Percentiles rank a stretch among this genome's conserved stretches.
These are phyloP conservation scores for Ophion costatus DNA, from an alignment of 2,888 invertebrate species.

Conservation along the genomic window DNA sequence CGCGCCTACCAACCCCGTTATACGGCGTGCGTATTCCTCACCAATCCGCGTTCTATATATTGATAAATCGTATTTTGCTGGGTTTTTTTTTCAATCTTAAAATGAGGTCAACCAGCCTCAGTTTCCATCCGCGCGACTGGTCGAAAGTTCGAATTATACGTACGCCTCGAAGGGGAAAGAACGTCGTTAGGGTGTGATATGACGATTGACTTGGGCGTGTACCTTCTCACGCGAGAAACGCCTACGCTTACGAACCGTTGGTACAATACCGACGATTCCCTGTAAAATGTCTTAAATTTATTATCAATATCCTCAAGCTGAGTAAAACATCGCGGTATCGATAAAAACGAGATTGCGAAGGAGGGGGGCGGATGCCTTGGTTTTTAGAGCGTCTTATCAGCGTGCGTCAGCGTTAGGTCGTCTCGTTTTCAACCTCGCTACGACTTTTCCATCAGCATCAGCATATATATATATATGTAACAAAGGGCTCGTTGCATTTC, in stretches of 20 bases:
- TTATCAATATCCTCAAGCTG: neutral
- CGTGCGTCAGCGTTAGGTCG: constrained; percentile 60
- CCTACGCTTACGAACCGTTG: constrained; percentile 45
- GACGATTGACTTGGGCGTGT: constrained; percentile 31
- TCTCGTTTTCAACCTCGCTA: constrained; percentile 55
- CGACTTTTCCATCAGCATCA: constrained; percentile 39
- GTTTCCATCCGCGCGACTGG: neutral
- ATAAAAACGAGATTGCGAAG: constrained; percentile 42
- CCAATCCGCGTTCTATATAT: constrained; percentile 12
- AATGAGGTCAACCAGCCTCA: constrained; percentile 48
- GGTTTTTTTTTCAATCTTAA: neutral
- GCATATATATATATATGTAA: constrained; percentile 6
- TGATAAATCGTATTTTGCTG: neutral
- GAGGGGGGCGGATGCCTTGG: neutral
- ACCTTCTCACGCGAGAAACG: constrained; percentile 45
- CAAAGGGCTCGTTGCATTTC: neutral
- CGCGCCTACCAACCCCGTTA: constrained; percentile 66
- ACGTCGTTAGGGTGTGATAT: neutral
- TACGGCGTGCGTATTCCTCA: constrained; percentile 40
- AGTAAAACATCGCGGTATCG: constrained; percentile 39
- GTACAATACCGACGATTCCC: constrained; percentile 58
- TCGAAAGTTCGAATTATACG: neutral
- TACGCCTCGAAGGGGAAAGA: neutral
- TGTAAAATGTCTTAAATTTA: neutral
- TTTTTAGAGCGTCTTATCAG: constrained; percentile 51